These are phyloP conservation scores for Morinoia aosen DNA, from an alignment of 2,888 invertebrate species.

Conservation along the genomic window DNA sequence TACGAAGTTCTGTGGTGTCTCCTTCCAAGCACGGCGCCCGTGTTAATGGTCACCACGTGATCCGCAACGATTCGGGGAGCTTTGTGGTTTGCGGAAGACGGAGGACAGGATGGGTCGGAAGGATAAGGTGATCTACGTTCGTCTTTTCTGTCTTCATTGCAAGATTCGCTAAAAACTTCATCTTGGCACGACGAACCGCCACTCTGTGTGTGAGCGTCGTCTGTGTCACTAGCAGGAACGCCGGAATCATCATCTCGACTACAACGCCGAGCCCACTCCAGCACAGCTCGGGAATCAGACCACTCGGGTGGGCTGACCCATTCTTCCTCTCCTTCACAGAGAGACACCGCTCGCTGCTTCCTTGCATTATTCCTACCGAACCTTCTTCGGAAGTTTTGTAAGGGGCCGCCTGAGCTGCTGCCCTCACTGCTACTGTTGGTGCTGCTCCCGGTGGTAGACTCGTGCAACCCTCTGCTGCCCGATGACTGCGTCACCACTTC, in stretches of 20 bases:
- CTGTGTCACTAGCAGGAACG: conserved; percentile 64
- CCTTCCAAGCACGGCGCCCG: conserved; percentile 59
- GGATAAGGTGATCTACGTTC: conserved; percentile 48
- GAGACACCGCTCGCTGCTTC: conserved; percentile 57
- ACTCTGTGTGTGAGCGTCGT: conserved; percentile 55
- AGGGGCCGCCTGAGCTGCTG: conserved; percentile 6
- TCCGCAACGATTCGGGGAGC: conserved; percentile 63
- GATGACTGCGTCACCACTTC: conserved; percentile 47
- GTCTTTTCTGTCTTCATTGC: conserved; percentile 56
- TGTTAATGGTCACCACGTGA: conserved; percentile 65
- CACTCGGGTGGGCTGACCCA: conserved; percentile 61
- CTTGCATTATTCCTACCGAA: conserved; percentile 53
- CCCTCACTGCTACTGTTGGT: conserved; percentile 49
- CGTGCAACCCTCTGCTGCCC: background rate
- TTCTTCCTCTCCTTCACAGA: conserved; percentile 61
- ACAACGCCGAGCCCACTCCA: conserved; percentile 65
- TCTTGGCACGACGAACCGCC: conserved; percentile 58
- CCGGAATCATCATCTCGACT: conserved; percentile 65
- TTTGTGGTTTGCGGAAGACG: conserved; percentile 35
- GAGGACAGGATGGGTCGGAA: conserved; percentile 23
- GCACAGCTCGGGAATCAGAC: conserved; percentile 65
- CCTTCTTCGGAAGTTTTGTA: conserved; percentile 55
- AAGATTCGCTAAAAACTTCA: conserved; percentile 65
- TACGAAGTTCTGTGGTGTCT: conserved; percentile 59
- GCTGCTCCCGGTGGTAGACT: background rate